A percentile compares a stretch with the other conserved stretches of the same genome.
These are phyloP conservation scores for Oryzias javanicus DNA, from an alignment of 2,113 vertebrate species.

Conservation along the genomic window DNA sequence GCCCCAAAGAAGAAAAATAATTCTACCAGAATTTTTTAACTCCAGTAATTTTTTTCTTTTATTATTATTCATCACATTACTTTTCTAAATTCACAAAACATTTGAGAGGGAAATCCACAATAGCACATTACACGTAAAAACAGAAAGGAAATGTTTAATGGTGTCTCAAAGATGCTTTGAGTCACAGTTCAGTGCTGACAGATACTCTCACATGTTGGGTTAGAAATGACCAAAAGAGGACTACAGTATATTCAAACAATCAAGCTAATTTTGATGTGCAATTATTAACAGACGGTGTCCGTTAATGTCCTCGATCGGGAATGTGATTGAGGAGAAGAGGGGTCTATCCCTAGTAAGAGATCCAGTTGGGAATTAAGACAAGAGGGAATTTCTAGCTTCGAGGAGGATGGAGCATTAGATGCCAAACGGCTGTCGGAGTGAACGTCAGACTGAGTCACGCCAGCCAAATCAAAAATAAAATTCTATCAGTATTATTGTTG, in stretches of 20 bases:
- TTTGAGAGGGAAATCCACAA: constrained; percentile 34
- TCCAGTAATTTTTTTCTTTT: constrained; percentile 21
- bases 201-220: constrained; percentile 35
- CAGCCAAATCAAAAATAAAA: constrained; percentile 24
- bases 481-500: constrained; percentile 38
- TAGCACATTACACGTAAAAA: constrained; percentile 2
- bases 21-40: constrained; percentile 30
- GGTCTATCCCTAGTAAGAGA: no score
- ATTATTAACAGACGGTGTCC: constrained; percentile 58
- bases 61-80: constrained; percentile 1
- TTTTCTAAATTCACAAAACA: constrained; percentile 22
- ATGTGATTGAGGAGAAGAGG: constrained; percentile 4
- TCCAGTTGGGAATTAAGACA: no score
- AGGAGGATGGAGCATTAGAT: constrained; percentile 35
- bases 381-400: no score
- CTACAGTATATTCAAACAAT: constrained; percentile 57
- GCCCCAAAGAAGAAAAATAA: constrained; percentile 22
- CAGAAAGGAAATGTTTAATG: constrained; percentile 11
- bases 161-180: constrained; percentile 21
- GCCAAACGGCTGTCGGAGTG: constrained; percentile 15
- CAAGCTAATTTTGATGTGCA: constrained; percentile 63
- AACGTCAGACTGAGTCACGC: constrained; percentile 21
- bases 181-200: constrained; percentile 24
- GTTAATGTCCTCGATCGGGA: constrained; percentile 48
- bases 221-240: constrained; percentile 21